phyloP scores from a whole-genome alignment of 2,888 invertebrate species.

The Drosophila ezoana region DNA sequence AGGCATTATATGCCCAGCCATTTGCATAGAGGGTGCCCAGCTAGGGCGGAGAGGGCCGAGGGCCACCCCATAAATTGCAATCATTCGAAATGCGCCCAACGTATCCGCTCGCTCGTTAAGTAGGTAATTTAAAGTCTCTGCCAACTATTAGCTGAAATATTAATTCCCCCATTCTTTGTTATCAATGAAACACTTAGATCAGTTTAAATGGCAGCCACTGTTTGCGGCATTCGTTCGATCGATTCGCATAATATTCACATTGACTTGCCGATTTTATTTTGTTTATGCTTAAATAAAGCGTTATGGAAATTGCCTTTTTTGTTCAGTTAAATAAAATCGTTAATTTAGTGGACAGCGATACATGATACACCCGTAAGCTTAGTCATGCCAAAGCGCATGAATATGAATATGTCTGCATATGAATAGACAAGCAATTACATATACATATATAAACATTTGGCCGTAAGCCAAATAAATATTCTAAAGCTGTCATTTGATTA shows the following conservation, averaged over 20 bases:
- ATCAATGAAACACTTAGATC: constrained; percentile 36
- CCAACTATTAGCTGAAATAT: neutral
- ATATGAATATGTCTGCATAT: constrained; percentile 41
- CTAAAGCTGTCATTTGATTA: constrained; percentile 25
- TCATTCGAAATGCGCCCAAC: constrained; percentile 2
- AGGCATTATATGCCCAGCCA: too few species aligned
- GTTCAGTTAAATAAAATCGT: constrained; percentile 35
- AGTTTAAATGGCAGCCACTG: constrained; percentile 60
- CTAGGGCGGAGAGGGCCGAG: too few species aligned
- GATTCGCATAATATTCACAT: constrained; percentile 67
- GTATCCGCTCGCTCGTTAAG: constrained; percentile 4
- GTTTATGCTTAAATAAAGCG: constrained; percentile 61
- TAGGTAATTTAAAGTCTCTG: constrained; percentile 6
- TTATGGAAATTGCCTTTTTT: constrained; percentile 47
- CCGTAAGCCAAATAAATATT: constrained; percentile 17
- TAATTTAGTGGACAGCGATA: constrained; percentile 51
- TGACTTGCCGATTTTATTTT: constrained; percentile 57
- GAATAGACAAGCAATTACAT: constrained; percentile 24
- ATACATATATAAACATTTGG: constrained; percentile 23
- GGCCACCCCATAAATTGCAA: constrained; percentile 39
- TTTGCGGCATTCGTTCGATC: constrained; percentile 32
- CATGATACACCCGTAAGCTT: constrained; percentile 34
- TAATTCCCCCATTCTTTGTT: constrained; percentile 13
- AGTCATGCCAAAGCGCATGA: constrained; percentile 47
- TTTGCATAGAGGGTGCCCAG: too few species aligned